Base-by-base conservation (phyloP, 1,140 invertebrate genomes). In the Drosophila repletoides region DNA sequence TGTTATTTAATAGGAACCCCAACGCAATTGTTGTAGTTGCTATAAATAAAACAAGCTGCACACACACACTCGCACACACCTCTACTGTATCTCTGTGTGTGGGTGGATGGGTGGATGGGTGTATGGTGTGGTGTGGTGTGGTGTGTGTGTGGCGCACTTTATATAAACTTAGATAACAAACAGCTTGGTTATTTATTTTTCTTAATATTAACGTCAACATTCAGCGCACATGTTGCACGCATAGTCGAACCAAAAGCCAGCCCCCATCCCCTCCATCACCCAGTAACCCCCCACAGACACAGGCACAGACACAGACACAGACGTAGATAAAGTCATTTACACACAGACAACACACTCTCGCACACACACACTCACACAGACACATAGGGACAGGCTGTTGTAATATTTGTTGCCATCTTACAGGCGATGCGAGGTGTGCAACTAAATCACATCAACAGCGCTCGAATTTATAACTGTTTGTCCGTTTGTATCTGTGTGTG, bases 81-180 rank as follows among this genome's bases (percentile, higher is more conserved):
- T n/a, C n/a, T n/a, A n/a, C n/a, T n/a, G n/a, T n/a, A n/a, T n/a
- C n/a, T n/a, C n/a, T n/a, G n/a, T 33, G 9, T 3, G 24, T 6
- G 21, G 5, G 33, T 45, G 26, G n/a, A n/a, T 15, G 15, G 15
- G 46, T 10, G 46, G 3, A n/a, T 7, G 9, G 5, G n/a, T 5
- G 3, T 40, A 17, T 14, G n/a, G 28, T 22, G 40, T 21, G 48
- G 40, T 41, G 41, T 9, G 19, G 41, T 19, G 15, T 24, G n/a
- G 24, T 21, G 24, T 28, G 36, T 45, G 34, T 24, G 40, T 33
- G 53, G 46, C 45, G 68, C 72, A 83, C 75, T 80, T 86, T 86
- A 86, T 87, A 86, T 86, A 86, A 86, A 86, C 76, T 86, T 80
- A 86, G 80, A 86, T 86, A 86, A 87, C 80, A 86, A 86, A 86